A percentile compares a stretch with the other conserved stretches of the same genome.
These are phyloP conservation scores for Graphium colonna DNA, from an alignment of 2,888 invertebrate genomes.

Conservation along the genomic window DNA sequence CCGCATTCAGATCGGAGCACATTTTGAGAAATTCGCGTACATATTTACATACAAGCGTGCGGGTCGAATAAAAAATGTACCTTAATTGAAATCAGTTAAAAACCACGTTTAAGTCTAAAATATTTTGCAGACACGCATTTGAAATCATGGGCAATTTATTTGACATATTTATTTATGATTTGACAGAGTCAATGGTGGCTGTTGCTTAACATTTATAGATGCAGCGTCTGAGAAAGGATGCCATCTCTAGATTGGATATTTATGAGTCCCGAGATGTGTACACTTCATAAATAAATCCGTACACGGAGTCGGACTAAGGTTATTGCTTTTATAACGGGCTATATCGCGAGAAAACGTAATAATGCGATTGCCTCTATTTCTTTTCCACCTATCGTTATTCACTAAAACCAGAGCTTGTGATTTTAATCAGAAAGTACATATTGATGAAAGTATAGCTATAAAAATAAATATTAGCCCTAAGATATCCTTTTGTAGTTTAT, in stretches of 20 bases:
- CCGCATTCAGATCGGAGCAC: too few species aligned
- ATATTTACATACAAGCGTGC: too few species aligned
- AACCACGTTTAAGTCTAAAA: too few species aligned
- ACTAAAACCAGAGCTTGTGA: not conserved
- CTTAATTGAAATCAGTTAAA: too few species aligned
- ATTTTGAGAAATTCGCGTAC: too few species aligned
- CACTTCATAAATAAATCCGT: constrained; percentile 66
- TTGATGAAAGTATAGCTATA: too few species aligned
- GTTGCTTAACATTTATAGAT: constrained; percentile 24
- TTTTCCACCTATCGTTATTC: constrained; percentile 11
- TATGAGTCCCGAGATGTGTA: constrained; percentile 49
- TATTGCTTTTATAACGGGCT: constrained; percentile 39
- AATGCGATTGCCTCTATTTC: constrained; percentile 23
- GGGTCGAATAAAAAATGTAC: too few species aligned
- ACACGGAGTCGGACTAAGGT: constrained; percentile 34
- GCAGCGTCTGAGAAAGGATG: constrained; percentile 27
- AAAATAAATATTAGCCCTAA: too few species aligned
- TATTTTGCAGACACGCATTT: too few species aligned
- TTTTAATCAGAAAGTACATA: not conserved
- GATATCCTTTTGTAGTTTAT: too few species aligned
- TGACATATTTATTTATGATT: constrained; percentile 10
- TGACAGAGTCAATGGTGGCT: not conserved
- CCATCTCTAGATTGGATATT: constrained; percentile 67
- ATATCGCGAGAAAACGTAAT: constrained; percentile 22
- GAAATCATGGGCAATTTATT: too few species aligned